Conservation (phyloP, 2,888 invertebrate genomes). For the Drosophila gaucha region DNA sequence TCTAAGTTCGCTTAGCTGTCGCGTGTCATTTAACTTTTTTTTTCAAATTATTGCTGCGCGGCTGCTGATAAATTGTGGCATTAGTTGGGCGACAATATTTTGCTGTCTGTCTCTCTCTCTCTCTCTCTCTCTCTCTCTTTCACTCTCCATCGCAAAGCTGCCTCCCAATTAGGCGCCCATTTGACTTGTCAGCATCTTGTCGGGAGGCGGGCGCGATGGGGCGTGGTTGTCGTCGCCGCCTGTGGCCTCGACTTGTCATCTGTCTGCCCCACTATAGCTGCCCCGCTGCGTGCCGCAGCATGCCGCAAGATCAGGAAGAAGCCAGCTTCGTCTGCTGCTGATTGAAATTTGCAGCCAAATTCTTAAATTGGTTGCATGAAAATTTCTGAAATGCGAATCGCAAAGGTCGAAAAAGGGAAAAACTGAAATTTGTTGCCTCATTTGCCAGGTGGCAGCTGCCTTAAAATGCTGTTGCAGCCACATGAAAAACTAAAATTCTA, state of each 20-base stretch:
- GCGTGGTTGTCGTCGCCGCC: slow-evolving; percentile 20
- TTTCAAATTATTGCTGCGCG: slow-evolving; percentile 64
- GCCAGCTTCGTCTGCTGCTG: slow-evolving; percentile 11
- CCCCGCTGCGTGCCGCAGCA: slow-evolving; percentile 41
- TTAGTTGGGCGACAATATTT: slow-evolving; percentile 32
- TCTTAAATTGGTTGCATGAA: slow-evolving; percentile 25
- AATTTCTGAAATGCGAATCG: slow-evolving; percentile 6
- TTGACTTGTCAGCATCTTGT: slow-evolving; percentile 51
- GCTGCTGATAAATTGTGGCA: slow-evolving; percentile 43
- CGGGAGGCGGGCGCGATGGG: background rate
- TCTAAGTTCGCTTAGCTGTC: slow-evolving; percentile 37
- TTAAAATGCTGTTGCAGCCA: background rate
- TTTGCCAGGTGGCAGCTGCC: slow-evolving; percentile 23
- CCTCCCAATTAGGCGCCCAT: slow-evolving; percentile 43
- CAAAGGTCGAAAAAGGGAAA: slow-evolving; percentile 6
- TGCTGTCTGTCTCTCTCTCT: background rate
- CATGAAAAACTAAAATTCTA: too few species aligned
- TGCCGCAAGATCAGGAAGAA: slow-evolving; percentile 30
- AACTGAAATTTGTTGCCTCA: slow-evolving; percentile 1
- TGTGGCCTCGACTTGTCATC: slow-evolving; percentile 57
- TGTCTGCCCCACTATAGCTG: slow-evolving; percentile 10
- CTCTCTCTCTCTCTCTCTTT: background rate
- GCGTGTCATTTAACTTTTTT: slow-evolving; percentile 61
- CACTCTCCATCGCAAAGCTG: background rate
- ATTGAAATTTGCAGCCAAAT: slow-evolving; percentile 37